These are phyloP conservation scores for Orius laevigatus DNA, from an alignment of 1,140 invertebrate genomes.

Conservation along the genomic window DNA sequence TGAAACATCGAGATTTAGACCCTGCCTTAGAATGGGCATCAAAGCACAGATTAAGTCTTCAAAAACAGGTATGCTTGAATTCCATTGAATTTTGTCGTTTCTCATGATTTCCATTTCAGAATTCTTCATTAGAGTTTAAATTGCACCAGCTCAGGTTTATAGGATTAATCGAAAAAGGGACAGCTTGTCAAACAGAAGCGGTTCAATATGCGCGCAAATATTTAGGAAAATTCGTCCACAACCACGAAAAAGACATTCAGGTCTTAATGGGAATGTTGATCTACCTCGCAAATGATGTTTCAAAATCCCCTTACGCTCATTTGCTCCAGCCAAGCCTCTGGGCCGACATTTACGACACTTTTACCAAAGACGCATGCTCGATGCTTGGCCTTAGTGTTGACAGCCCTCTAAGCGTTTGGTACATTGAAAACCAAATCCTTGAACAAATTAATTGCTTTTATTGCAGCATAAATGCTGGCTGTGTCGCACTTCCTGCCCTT, in stretches of 20 bases:
- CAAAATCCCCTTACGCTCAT: constrained; percentile 64
- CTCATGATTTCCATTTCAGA: constrained; percentile 30
- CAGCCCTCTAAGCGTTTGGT: constrained; percentile 56
- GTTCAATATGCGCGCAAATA: constrained; percentile 71
- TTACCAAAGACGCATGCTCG: constrained; percentile 82
- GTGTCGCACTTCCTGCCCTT: constrained; percentile 79
- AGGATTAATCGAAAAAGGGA: constrained; percentile 49
- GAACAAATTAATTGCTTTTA: constrained; percentile 15
- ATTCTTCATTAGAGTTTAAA: constrained; percentile 73
- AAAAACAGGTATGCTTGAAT: constrained; percentile 31
- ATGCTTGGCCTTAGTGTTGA: constrained; percentile 80
- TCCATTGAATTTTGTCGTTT: not conserved
- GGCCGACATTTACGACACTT: constrained; percentile 77
- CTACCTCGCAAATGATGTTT: constrained; percentile 61
- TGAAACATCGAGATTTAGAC: constrained; percentile 58
- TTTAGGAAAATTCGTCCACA: constrained; percentile 65
- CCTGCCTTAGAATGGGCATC: constrained; percentile 68
- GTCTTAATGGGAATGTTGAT: constrained; percentile 75
- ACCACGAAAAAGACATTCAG: constrained; percentile 73
- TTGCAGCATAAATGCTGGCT: constrained; percentile 77
- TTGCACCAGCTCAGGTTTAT: constrained; percentile 61
- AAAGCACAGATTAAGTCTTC: constrained; percentile 41
- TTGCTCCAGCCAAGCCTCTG: constrained; percentile 63
- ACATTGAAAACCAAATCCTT: constrained; percentile 14
- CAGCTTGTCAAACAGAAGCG: constrained; percentile 50